Evolutionary conservation across 1,140 invertebrate genomes (phyloP).

Genomic region (Coptotermes formosanus): DNA sequence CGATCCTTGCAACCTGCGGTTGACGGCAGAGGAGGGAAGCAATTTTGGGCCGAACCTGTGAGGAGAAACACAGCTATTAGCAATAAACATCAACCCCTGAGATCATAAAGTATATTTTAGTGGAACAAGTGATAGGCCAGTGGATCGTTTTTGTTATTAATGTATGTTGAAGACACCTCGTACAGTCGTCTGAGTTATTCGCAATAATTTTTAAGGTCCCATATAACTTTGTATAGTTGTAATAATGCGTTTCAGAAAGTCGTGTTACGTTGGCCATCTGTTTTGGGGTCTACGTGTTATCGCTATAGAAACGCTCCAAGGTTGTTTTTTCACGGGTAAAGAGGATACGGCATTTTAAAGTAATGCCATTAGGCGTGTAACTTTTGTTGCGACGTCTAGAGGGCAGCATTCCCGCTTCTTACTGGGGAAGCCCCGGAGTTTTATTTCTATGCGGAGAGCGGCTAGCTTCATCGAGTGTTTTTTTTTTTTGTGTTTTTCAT

Average conservation of each 20-base stretch:
- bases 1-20: neutral
- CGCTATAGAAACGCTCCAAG: neutral
- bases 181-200: neutral
- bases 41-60: neutral
- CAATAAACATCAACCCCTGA: neutral
- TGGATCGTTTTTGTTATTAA: neutral
- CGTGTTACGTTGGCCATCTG: neutral
- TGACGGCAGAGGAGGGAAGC: neutral
- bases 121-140: neutral
- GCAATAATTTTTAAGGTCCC: neutral
- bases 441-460: no score
- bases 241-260: neutral
- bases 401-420: no score
- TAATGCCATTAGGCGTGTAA: no score
- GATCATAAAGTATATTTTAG: neutral
- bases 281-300: neutral
- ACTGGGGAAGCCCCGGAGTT: no score
- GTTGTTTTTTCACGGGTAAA: no score
- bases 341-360: no score
- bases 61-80: neutral
- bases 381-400: no score
- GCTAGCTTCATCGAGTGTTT: no score
- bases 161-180: neutral
- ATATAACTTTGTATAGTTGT: neutral
- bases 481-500: no score